phyloP scores from a whole-genome alignment of 2,797 vertebrate genomes.

The Anableps anableps region DNA sequence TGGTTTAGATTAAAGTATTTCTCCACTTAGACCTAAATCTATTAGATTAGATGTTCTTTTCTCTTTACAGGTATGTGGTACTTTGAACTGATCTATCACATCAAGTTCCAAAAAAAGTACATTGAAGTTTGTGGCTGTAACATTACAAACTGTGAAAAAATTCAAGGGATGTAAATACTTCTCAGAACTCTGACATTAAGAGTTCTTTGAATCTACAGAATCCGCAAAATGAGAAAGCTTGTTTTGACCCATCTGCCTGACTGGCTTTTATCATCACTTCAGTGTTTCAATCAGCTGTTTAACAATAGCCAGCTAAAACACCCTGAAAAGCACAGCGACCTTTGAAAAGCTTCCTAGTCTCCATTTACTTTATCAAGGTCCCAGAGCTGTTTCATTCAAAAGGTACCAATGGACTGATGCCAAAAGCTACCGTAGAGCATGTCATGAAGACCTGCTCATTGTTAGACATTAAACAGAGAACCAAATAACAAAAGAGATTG shows the following conservation, averaged over 20 bases:
- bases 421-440: constrained; percentile 4
- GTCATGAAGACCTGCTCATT: constrained; percentile 2
- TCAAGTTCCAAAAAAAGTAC: not conserved
- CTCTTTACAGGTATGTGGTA: not conserved
- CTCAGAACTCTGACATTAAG: not conserved
- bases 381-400: constrained; percentile 1
- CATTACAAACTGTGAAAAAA: not conserved
- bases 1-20: too few species aligned
- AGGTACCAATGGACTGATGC: constrained; percentile 1
- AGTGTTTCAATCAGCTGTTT: not conserved
- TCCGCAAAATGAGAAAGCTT: not conserved
- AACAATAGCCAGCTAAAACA: constrained; percentile 2
- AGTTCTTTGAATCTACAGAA: not conserved
- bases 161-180: not conserved
- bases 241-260: not conserved
- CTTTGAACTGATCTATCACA: not conserved
- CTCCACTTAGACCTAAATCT: not conserved
- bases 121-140: not conserved
- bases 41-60: not conserved
- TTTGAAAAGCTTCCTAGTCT: constrained; percentile 1
- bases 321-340: not conserved
- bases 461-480: constrained; percentile 5
- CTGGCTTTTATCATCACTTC: not conserved
- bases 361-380: not conserved
- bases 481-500: constrained; percentile 4